Base-by-base conservation (phyloP, 2,113 vertebrate genomes). In the Callaeas wilsoni region DNA sequence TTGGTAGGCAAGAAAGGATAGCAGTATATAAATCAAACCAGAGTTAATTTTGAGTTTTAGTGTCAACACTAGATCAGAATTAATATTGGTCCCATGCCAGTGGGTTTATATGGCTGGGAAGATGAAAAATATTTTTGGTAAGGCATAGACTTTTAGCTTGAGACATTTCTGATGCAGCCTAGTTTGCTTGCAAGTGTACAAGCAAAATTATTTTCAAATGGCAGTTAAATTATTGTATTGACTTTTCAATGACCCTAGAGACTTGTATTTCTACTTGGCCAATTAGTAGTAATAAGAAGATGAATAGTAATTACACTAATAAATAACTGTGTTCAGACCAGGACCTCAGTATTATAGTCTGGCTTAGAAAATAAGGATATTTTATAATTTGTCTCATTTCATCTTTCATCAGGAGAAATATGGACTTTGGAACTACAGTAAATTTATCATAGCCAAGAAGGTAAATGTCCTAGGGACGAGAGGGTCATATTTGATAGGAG, bases 161-260 rank as follows among this genome's bases (percentile, higher is more conserved):
- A 91, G 87, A 80, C 14, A 93, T 92, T 87, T 95, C 75, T 89
- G 89, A 77, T 88, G 65, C 59, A 94, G 84, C 62, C 94, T 95
- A 87, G 82, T 90, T 91, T 97, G 87, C 87, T 94, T 96, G 89
- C 76, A 93, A 95, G 91, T 74, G 60, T 84, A 55, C 44, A 89
- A 88, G 90, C 56, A 93, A 96, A 90, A 92, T 96, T 94, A 95
- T 93, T 97, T 98, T 89, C 57, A 60, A 96, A 96, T 95, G 78
- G 62, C 56, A 89, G 86, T 79, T 90, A 97, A 97, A 88, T 95
- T 91, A 95, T 68, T 81, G 62, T 96, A 89, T 81, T 97, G 97
- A 96, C 84, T 94, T 97, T 97, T 96, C 89, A 96, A 74, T 81
- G 88, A 94, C 93, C 85, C 56, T 60, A 33, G 91, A 96, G 94